A percentile compares a stretch with the other conserved stretches of the same genome.
phyloP scores from a whole-genome alignment of 1,140 invertebrate species.

The Calephelis nemesis region DNA sequence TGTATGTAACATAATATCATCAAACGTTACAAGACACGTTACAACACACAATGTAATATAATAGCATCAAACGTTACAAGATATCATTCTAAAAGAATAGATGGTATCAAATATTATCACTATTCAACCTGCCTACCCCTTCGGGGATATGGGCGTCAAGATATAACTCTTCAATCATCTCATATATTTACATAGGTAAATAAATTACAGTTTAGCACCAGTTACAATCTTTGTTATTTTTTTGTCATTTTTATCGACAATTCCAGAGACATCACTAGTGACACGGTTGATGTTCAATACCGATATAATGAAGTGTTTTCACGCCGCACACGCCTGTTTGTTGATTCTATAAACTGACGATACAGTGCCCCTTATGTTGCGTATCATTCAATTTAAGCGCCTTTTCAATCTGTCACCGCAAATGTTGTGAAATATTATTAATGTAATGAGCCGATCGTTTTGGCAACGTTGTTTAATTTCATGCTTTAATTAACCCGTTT shows the following conservation, averaged over 20 bases:
- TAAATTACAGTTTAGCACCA: too few species aligned
- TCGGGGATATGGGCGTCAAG: too few species aligned
- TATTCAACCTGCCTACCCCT: too few species aligned
- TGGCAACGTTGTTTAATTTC: neutral
- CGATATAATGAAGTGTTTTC: constrained; percentile 63
- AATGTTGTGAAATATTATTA: constrained; percentile 16
- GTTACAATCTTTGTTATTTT: neutral
- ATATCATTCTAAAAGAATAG: too few species aligned
- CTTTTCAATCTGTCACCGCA: constrained; percentile 18
- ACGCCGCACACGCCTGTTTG: constrained; percentile 41
- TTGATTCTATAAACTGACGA: constrained; percentile 22
- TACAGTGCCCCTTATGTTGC: constrained; percentile 38
- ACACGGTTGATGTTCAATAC: constrained; percentile 41
- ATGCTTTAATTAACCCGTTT: constrained; percentile 1
- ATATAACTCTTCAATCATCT: too few species aligned
- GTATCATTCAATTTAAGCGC: constrained; percentile 31
- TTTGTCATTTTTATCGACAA: neutral
- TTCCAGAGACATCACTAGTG: constrained; percentile 28
- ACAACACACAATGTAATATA: too few species aligned
- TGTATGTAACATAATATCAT: too few species aligned
- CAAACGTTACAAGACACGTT: too few species aligned
- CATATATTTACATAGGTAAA: too few species aligned
- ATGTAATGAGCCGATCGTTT: neutral
- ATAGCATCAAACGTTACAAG: too few species aligned
- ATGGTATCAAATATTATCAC: too few species aligned